Evolutionary conservation across 2,888 invertebrate species (phyloP), one percentile per base, ranked within the genome.

Genomic region (Operophtera brumata): DNA sequence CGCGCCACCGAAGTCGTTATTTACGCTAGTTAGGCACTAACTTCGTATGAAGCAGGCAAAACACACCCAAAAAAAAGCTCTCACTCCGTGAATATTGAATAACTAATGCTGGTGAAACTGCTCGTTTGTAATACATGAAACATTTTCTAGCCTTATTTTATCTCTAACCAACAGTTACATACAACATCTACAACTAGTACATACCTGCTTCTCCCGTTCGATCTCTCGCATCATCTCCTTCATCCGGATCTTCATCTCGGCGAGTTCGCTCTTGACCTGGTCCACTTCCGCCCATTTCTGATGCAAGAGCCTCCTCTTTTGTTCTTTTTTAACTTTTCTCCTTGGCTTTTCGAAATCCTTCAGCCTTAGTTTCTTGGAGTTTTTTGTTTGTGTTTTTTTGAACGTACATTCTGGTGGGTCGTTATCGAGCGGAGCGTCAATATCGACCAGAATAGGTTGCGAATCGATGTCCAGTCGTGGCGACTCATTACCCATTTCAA

Each of bases 241-340:
- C 75, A 88, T 85, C 62, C 84, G 77, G 56, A 77, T 71, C 45
- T 80, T 69, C 84, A 90, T 88, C 57, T 78, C 85, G 26, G 78
- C 78, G n/a, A 89, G 72, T 54, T 89, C 84, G 45, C 67, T 75
- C 65, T 78, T 85, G 82, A 89, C 82, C 59, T 73, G 74, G 48
- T 82, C 82, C 50, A 90, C 52, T 28, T 52, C 48, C n/a, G 41
- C 43, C 55, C 46, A 50, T 43, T 43, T 55, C 13, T 43, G 13
- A 28, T 39, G 7, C 5, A 50, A 35, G 10, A 50, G 62, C 62
- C 89, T 86, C 42, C 77, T 81, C 58, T 83, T 83, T 57, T 87
- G 84, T 54, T 87, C 80, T 40, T 75, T 78, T 51, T 84, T 85
- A 5, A 83, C 83, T 45, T 78, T 84, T 50, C 79, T 83, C 65